A percentile compares a stretch with the other conserved stretches of the same genome.
phyloP scores from a whole-genome alignment of 2,797 vertebrate species.

The Phataginus tricuspis region DNA sequence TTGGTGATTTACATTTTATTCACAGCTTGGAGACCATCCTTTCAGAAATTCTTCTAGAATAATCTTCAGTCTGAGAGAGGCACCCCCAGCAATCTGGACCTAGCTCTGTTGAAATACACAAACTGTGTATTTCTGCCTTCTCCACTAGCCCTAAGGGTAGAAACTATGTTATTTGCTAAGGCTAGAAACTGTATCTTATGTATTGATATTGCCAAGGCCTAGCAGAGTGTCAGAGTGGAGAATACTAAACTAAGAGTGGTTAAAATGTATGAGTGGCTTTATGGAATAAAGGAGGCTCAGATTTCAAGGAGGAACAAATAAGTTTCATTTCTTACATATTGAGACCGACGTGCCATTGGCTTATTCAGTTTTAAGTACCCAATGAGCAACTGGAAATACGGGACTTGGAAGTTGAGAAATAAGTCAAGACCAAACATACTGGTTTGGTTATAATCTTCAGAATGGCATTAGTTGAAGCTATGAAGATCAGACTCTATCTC shows the following conservation, averaged over 20 bases:
- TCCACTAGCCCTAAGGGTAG: background rate
- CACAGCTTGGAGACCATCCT: background rate
- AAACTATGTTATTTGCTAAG: background rate
- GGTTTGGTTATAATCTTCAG: background rate
- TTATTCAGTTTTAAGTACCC: background rate
- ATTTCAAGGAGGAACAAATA: background rate
- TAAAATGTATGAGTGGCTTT: background rate
- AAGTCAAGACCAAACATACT: background rate
- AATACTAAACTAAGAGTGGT: background rate
- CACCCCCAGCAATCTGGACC: background rate
- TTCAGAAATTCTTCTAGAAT: background rate
- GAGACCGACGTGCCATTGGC: background rate
- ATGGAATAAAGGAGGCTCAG: background rate
- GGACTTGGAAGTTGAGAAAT: background rate
- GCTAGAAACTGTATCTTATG: background rate
- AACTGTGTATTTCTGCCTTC: background rate
- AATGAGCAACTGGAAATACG: background rate
- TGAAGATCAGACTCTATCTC: background rate
- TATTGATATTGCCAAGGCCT: background rate
- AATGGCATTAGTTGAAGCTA: background rate
- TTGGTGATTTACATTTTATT: background rate
- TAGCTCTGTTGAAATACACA: background rate
- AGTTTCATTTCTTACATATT: background rate
- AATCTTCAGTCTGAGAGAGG: background rate
- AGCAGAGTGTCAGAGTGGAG: background rate